Conservation (phyloP, 2,888 invertebrate genomes). For the Zootermopsis nevadensis region DNA sequence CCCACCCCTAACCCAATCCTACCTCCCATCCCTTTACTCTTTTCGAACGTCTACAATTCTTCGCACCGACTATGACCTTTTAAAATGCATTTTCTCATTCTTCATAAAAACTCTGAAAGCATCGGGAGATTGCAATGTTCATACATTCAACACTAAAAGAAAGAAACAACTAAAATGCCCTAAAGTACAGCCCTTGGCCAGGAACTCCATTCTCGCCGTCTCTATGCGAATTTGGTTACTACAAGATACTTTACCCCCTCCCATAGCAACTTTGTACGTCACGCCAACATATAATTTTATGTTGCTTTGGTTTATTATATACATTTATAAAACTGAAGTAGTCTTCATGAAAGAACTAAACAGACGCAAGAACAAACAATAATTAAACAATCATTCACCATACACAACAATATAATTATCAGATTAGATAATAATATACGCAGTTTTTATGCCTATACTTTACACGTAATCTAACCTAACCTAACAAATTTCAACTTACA, state of each 20-base stretch:
- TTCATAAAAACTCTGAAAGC: constrained; percentile 28
- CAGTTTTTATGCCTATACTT: too few relatives aligned
- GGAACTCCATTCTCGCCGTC: not conserved
- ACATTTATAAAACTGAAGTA: not conserved
- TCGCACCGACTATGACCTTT: constrained; percentile 41
- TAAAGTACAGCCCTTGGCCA: not conserved
- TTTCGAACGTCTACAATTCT: constrained; percentile 15
- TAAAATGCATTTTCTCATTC: constrained; percentile 44
- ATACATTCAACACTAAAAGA: not conserved
- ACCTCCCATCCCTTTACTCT: not conserved
- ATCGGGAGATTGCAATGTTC: constrained; percentile 22
- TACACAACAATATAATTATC: too few relatives aligned
- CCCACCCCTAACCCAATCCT: not conserved
- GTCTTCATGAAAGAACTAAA: not conserved
- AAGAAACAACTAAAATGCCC: not conserved
- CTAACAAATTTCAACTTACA: too few relatives aligned
- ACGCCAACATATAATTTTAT: not conserved
- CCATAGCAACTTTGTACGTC: not conserved
- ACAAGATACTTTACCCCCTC: not conserved
- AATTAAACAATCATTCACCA: too few relatives aligned
- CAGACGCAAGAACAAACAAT: not conserved
- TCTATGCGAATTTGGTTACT: constrained; percentile 5
- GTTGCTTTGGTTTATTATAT: not conserved
- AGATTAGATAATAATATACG: too few relatives aligned
- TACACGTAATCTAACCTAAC: too few relatives aligned